Percentiles rank a stretch among this genome's conserved stretches.
Conservation (phyloP, 2,797 vertebrate genomes). For the Paratrypauchen microcephalus region DNA sequence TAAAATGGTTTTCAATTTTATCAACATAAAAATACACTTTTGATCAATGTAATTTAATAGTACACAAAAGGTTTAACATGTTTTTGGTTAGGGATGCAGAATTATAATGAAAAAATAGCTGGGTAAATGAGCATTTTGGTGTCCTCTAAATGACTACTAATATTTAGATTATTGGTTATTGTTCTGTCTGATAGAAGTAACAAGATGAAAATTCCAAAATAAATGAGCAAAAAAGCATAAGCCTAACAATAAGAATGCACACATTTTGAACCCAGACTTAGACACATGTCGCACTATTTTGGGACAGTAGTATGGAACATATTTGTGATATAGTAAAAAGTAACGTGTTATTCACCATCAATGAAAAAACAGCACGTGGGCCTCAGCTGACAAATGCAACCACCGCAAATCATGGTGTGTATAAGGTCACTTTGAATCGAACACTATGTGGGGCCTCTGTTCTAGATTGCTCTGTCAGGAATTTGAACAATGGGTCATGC, state of each 20-base stretch:
- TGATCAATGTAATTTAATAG: neutral
- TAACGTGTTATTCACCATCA: conserved; percentile 42
- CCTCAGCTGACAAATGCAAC: conserved; percentile 69
- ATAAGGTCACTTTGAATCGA: conserved; percentile 64
- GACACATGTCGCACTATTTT: neutral
- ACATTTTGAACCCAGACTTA: neutral
- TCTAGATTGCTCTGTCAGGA: conserved; percentile 75
- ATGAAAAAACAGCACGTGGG: conserved; percentile 46
- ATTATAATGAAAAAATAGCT: too few relatives aligned
- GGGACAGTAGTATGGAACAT: neutral
- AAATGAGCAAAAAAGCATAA: too few relatives aligned
- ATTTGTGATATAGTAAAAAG: conserved; percentile 39
- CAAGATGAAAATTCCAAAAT: neutral
- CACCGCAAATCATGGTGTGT: conserved; percentile 57
- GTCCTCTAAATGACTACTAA: neutral
- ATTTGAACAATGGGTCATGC: conserved; percentile 71
- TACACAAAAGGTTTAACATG: neutral
- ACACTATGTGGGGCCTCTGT: conserved; percentile 50
- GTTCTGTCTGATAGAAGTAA: too few relatives aligned
- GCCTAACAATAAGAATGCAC: too few relatives aligned
- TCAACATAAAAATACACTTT: neutral
- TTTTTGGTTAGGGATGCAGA: neutral
- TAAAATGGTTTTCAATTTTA: neutral
- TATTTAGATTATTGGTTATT: neutral
- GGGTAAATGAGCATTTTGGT: neutral